Conservation (phyloP, 2,797 vertebrate species). For the Mastacembelus armatus region DNA sequence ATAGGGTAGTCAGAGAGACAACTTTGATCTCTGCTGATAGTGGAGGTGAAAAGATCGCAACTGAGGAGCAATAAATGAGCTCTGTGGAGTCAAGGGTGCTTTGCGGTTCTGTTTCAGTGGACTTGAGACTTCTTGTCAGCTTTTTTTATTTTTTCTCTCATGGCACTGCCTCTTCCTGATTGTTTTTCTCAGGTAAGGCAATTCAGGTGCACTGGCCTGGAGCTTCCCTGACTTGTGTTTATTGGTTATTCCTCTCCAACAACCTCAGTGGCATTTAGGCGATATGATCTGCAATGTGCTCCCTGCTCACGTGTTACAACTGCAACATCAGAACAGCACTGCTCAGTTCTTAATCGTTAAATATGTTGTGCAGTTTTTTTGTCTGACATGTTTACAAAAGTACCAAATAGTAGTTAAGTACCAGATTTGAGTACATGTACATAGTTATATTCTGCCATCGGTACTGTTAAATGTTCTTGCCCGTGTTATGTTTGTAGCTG, state of each 20-base stretch:
- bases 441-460: too few species aligned
- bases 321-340: too few species aligned
- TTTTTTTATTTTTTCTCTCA: constrained; percentile 18
- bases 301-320: constrained; percentile 70
- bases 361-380: background rate
- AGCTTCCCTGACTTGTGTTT: constrained; percentile 75
- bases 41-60: constrained; percentile 60
- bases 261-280: constrained; percentile 64
- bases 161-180: constrained; percentile 54
- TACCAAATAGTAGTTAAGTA: too few species aligned
- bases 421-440: too few species aligned
- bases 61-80: constrained; percentile 58
- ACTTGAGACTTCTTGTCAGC: constrained; percentile 64
- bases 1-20: constrained; percentile 39
- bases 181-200: constrained; percentile 74
- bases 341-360: constrained; percentile 40
- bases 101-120: constrained; percentile 67
- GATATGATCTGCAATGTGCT: constrained; percentile 63
- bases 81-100: constrained; percentile 51
- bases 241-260: constrained; percentile 82
- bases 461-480: too few species aligned
- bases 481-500: too few species aligned
- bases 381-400: too few species aligned
- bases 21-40: constrained; percentile 68
- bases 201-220: constrained; percentile 76